Base-by-base conservation (phyloP, 2,113 vertebrate genomes). In the Bujurquina vittata region DNA sequence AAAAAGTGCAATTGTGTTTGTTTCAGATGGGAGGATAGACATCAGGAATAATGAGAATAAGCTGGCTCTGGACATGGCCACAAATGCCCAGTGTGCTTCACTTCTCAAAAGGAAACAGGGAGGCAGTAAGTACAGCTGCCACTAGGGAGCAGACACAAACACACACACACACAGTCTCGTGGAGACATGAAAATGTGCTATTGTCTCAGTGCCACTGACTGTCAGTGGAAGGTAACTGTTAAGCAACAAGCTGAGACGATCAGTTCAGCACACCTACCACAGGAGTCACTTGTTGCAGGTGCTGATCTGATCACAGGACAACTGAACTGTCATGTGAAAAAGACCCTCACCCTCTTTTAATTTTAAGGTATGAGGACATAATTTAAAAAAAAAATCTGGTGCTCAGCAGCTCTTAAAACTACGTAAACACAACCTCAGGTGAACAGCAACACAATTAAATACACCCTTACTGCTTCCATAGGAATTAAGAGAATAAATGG, bases 11-110 rank as follows among this genome's bases (percentile, higher is more conserved):
- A 55, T 4, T 26, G 0, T 85, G 8, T 83, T 79, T 84, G 14
- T 87, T 89, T 77, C 90, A 99, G 98, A 97, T 81, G 96, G 97
- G 14, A 96, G 97, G 94, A 97, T 92, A 84, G 98, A 99, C 91
- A 88, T 99, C 89, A 94, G 93, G 89, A 99, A 99, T 94, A 99
- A 97, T 2, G 98, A 99, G 94, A 99, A 98, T 92, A 99, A 99
- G 88, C 91, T 98, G 88, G 97, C 98, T 59, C 88, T 97, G 78
- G 97, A 99, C 14, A 99, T 99, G 98, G 97, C 98, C 75, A 99
- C 97, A 1, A 97, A 98, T 1, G 97, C 98, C 65, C 96, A 97
- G 87, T 97, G 96, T 87, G 98, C 98, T 9, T 97, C 98, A 29
- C 95, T 99, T 79, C 95, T 99, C 88, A 99, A 98, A 90, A 97